Base-by-base conservation (phyloP, 2,113 vertebrate genomes). In the Corvus hawaiiensis region DNA sequence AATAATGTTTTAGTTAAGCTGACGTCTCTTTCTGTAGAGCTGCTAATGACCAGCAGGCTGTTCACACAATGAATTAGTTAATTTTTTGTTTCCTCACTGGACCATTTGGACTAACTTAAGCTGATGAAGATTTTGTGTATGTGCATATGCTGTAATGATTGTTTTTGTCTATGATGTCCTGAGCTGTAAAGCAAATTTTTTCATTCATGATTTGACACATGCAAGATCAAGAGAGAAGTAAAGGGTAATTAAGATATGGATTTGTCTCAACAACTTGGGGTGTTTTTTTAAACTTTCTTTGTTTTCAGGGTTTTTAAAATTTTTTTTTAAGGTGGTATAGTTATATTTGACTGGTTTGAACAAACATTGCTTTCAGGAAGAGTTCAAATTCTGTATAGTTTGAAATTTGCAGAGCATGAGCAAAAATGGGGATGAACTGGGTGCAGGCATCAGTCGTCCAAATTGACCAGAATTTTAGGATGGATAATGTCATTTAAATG, bases 1-100 rank as follows among this genome's bases (percentile, higher is more conserved):
- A 96, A 93, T 87, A 96, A 97, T 89, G 80, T 96, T 97, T 97
- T 96, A 95, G 96, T 97, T 97, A 97, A 98, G 84, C 96, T 95
- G 92, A 49, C 1, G 4, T 89, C 79, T 94, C 90, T 94, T 87
- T 39, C 62, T 96, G 94, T 94, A 96, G 96, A 97, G 79, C 93
- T 97, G 95, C 90, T 98, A 97, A 97, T 96, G 97, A 97, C 90
- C 54, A 71, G 93, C 51, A 71, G 95, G 74, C 96, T 96, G 91
- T 91, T 97, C 67, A 95, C 80, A 97, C 88, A 91, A 95, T 94
- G 76, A 89, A 83, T 96, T 97, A 92, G 83, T 93, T 92, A 86
- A 89, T 95, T 86, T 27, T 93, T 94, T 97, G 93, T 97, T 93
- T 97, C 91, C 95, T 93, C 30, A 30, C 76, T 39, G 91, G 97